A percentile compares a stretch with the other conserved stretches of the same genome.
phyloP scores from a whole-genome alignment of 2,113 vertebrate genomes.

The Vulpes vulpes region DNA sequence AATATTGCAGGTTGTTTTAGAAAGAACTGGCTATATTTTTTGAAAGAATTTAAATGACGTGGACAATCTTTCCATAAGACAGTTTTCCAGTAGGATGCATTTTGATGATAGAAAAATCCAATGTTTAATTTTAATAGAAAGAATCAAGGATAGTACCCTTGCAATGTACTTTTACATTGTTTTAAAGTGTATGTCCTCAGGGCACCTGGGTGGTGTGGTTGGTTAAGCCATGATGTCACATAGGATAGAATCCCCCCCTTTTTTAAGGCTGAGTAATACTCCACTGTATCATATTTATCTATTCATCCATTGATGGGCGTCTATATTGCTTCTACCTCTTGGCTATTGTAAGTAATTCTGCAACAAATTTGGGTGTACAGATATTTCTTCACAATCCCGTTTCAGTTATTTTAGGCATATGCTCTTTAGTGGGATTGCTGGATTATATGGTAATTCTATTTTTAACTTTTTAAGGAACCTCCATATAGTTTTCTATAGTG shows the following conservation, averaged over 20 bases:
- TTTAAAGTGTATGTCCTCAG: fast-evolving
- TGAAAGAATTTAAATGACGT: background rate
- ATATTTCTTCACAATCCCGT: background rate
- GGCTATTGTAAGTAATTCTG: background rate
- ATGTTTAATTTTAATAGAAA: background rate
- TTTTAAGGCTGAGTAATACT: background rate
- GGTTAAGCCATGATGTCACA: background rate
- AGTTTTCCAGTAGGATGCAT: background rate
- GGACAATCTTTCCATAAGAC: background rate
- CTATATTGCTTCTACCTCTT: background rate
- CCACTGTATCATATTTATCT: background rate
- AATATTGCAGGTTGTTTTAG: background rate
- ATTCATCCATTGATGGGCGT: too few species aligned
- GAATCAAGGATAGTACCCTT: background rate
- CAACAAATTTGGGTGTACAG: background rate
- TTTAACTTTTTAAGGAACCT: background rate
- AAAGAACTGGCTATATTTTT: background rate
- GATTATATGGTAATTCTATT: background rate
- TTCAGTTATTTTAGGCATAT: background rate
- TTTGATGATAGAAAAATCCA: background rate
- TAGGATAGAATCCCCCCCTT: background rate
- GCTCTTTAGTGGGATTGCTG: background rate
- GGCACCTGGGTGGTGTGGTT: background rate
- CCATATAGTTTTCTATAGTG: background rate
- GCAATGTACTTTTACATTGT: fast-evolving